Evolutionary conservation across 2,797 vertebrate species (phyloP), one percentile per base, ranked within the genome.

Genomic region (Anableps anableps): DNA sequence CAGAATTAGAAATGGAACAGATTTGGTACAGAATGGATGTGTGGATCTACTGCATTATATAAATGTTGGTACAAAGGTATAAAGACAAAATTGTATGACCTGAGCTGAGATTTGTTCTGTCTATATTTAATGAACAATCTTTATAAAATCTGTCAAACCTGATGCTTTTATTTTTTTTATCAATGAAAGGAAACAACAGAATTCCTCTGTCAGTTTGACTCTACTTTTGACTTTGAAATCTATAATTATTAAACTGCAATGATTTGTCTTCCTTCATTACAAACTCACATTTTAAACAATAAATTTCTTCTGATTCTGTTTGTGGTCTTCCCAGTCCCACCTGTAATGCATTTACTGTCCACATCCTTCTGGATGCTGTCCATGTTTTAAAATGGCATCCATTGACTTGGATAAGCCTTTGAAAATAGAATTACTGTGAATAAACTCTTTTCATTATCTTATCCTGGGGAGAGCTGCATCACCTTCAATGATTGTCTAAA

Each of bases 401-500:
- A 66, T 31, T 55, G 71, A 80, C 73, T 74, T 74, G 75, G 66
- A 82, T 58, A 71, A 71, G 62, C 48, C 66, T 36, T 74, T 78
- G 58, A 80, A 43, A 45, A 31, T 58, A 77, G 71, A 75, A 86
- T 89, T 81, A 82, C 38, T 75, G 74, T 81, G 76, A 85, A 80
- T 62, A 79, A 76, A 31, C 60, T 68, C 41, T 43, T 71, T 31
- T 17, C n/a, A 45, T 75, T 53, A 83, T 85, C 45, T 81, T 85
- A 86, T 88, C 58, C 81, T 31, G 70, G 0, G 26, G 79, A 85
- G 43, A 68, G 14, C 34, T 60, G 60, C 36, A 70, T 86, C 80
- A 85, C 85, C 81, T 88, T 91, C 66, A 81, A 50, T 81, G 78
- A 72, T 47, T 58, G 45, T 72, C 36, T 66, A 50, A 77, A 51